These are phyloP conservation scores for Scatophagus argus DNA, from an alignment of 2,113 vertebrate species.

Conservation along the genomic window DNA sequence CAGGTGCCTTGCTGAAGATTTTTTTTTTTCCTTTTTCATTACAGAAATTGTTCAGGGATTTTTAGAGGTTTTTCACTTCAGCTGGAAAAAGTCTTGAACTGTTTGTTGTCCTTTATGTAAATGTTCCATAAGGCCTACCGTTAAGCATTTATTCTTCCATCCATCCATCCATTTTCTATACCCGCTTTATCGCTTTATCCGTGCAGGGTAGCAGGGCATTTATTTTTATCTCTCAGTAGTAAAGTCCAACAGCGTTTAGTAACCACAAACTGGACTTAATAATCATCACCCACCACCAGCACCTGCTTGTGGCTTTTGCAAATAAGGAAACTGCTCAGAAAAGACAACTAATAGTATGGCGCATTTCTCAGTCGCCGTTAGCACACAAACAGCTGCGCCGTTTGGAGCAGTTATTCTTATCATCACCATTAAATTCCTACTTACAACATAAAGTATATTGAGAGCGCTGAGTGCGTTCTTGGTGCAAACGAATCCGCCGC, in stretches of 20 bases:
- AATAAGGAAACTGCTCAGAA: not conserved
- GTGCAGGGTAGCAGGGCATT: too few species aligned
- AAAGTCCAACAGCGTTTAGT: too few species aligned
- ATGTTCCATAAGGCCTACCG: too few species aligned
- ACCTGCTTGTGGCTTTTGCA: not conserved
- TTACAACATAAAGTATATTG: constrained; percentile 74
- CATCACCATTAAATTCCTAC: not conserved
- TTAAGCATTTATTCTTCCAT: too few species aligned
- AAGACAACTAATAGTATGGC: not conserved
- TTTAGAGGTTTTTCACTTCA: not conserved
- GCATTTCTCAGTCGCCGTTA: not conserved
- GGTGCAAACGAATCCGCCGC: constrained; percentile 73
- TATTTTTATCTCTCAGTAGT: too few species aligned
- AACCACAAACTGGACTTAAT: not conserved
- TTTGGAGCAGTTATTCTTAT: not conserved
- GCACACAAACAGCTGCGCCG: not conserved
- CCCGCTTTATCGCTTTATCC: too few species aligned
- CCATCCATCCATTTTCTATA: too few species aligned
- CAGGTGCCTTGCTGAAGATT: not conserved
- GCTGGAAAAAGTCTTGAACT: too few species aligned
- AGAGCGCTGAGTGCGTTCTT: constrained; percentile 71
- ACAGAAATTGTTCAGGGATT: not conserved
- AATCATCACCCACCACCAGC: not conserved
- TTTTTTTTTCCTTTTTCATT: not conserved
- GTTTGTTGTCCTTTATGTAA: too few species aligned